Evolutionary conservation across 2,113 vertebrate species (phyloP), one percentile per base, ranked within the genome.

Genomic region (Globicephala melas): DNA sequence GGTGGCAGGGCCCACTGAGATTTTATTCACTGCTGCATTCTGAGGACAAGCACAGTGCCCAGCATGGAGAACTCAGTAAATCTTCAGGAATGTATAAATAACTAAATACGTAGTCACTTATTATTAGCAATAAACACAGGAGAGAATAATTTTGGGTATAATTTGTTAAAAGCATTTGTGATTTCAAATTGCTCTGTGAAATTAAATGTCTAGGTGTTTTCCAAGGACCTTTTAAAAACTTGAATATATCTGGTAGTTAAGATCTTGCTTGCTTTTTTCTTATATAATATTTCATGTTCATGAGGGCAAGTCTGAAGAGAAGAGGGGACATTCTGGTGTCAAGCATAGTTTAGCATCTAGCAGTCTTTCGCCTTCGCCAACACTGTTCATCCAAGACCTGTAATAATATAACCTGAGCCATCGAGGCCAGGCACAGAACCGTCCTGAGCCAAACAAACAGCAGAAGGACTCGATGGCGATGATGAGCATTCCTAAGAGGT

Each of bases 401-500:
- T 89, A 10, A 60, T 91, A 55, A 76, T n/a, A 76, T 55, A 62
- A 95, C 94, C 70, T 44, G 85, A 92, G 8, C 58, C 28, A 23
- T 84, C 38, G 67, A 79, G 84, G 15, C 83, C 76, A 47, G 79
- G 53, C 31, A 91, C 44, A 93, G 67, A 91, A 50, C 76, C 38
- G 0, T 60, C 70, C 26, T 21, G 68, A 76, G 38, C 47, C 80
- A 38, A n/a, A 70, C 13, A 71, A 31, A 70, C 20, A 71, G 41
- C 74, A 55, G 82, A 21, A 93, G 36, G 31, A 76, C 55, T 87
- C 87, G 14, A 31, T 82, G 92, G 53, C 14, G 58, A 90, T 74
- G 93, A 44, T 36, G 71, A 84, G 38, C 90, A 68, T 97, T 96
- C 92, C 91, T 73, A 71, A 87, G 71, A 95, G 92, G 81, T 92